Percentiles rank a stretch among this genome's conserved stretches.
Evolutionary conservation across 2,888 invertebrate species (phyloP).

Genomic region (Rhynchonema sp.): DNA sequence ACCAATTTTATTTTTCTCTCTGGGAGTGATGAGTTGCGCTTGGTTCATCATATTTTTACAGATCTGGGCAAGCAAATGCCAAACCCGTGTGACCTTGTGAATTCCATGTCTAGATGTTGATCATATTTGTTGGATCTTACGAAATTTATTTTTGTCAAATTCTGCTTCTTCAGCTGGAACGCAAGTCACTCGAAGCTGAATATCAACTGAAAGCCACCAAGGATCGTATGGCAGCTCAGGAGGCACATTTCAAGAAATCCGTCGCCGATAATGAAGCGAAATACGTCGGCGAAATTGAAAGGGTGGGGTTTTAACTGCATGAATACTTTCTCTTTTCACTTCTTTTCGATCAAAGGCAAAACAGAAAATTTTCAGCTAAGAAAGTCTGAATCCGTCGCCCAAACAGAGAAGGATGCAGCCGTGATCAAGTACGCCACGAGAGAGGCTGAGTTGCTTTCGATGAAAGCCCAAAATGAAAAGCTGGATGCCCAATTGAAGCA

Average conservation of each 20-base stretch:
- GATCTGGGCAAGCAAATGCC: too few relatives aligned
- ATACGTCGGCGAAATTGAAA: constrained; percentile 3
- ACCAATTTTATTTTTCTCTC: too few relatives aligned
- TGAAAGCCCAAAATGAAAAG: constrained; percentile 11
- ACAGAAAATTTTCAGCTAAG: constrained; percentile 11
- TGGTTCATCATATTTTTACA: too few relatives aligned
- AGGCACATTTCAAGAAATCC: constrained; percentile 14
- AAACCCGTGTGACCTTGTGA: too few relatives aligned
- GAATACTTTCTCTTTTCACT: too few relatives aligned
- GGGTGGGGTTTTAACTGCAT: constrained; percentile 8
- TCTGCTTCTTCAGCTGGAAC: background rate
- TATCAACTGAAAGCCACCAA: constrained; percentile 12
- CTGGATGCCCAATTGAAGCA: background rate
- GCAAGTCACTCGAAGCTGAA: constrained; percentile 10
- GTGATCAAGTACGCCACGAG: constrained; percentile 21
- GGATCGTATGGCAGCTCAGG: constrained; percentile 16
- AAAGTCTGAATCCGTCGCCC: constrained; percentile 13
- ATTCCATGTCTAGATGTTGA: too few relatives aligned
- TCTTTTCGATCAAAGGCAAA: too few relatives aligned
- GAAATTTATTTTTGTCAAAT: too few relatives aligned
- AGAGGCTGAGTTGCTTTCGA: constrained; percentile 17
- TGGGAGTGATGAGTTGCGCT: too few relatives aligned
- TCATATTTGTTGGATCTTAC: too few relatives aligned
- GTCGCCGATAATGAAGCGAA: constrained; percentile 8
- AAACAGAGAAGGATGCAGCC: constrained; percentile 18